Evolutionary conservation across 2,888 invertebrate genomes (phyloP), one percentile per base, ranked within the genome.

Genomic region (Thysanoteuthis rhombus): DNA sequence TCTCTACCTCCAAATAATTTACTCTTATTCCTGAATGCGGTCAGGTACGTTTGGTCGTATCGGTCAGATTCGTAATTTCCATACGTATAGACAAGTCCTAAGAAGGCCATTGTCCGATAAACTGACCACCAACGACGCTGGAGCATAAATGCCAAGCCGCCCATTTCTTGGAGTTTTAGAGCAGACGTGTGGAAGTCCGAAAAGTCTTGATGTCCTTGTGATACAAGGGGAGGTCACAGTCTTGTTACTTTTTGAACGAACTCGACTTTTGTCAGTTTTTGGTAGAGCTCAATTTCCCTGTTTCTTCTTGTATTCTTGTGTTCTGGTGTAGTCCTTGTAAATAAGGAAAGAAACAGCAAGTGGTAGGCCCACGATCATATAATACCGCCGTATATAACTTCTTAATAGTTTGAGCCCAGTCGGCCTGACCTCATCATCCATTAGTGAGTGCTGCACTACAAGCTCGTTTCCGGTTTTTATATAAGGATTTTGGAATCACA

Each of bases 21-120:
- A 96, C 98, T 98, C 96, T 98, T 98, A 96, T 99, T 98, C 94
- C 98, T 97, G 96, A 98, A 99, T 95, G 97, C 97, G 0, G 97
- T 97, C 98, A 98, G 98, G 22, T 93, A 52, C 93, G 98, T 97
- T 94, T 98, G 97, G 0, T 98, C 98, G 97, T 98, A 98, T 95
- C 98, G 97, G 12, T 97, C 97, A 96, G 98, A 98, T 93, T 98
- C 95, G 95, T 97, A 98, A 95, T 93, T 45, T 19, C 95, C 95
- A 90, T 38, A 92, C 40, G 36, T 38, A 40, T 32, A 92, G 45
- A 93, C 38, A 89, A 93, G 28, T 38, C 42, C 90, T 47, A 90
- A 38, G 90, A 93, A 36, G 58, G 93, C n/a, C 32, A 45, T n/a
- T 52, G 75, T 10, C 58, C 40, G 52, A 93, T 94, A 90, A 25